Base-by-base conservation (phyloP, 2,797 vertebrate genomes). In the Lemur catta region DNA sequence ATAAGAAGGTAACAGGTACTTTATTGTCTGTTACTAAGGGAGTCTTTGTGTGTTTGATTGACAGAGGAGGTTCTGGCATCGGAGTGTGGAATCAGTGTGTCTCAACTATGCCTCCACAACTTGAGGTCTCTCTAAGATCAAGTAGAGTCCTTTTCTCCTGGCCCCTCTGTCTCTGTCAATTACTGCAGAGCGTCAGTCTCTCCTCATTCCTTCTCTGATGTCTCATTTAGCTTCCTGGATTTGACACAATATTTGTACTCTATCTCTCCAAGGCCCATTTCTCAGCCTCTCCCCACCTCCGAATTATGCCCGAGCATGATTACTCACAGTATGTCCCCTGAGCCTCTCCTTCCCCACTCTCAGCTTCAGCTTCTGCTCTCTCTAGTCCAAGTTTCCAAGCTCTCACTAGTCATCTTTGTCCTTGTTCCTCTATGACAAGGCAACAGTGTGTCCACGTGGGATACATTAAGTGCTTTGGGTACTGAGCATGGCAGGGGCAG, bases 251-350 rank as follows among this genome's bases (percentile, higher is more conserved):
- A 65, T 55, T 82, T 82, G 10, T n/a, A 80, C 69, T 69, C n/a
- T 38, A 3, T 28, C 12, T 89, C 28, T 80, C 2, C 7, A 84
- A 74, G 46, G 75, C 5, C 8, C 46, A 46, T 22, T n/a, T n/a
- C 26, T 30, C 1, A 15, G 2, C 0, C n/a, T 7, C 67, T 0
- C 0, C 24, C 4, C 15, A 72, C 30, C 24, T 79, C 67, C 55
- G 7, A n/a, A 30, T 71, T 10, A 24, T 28, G 5, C 0, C 9
- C 52, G 0, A 65, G 63, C 7, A 7, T 6, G 15, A n/a, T 65
- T 65, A 0, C 14, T 57, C 8, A 72, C 2, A 69, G 12, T 11
- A 28, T 33, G 38, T 86, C 9, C 17, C 7, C 30, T 67, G 55
- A 92, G 57, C 0, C 11, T 74, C 12, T 43, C 41, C 24, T 90